These are phyloP conservation scores for Anarhynchus alexandrinus DNA, from an alignment of 2,113 vertebrate genomes.

Conservation along the genomic window DNA sequence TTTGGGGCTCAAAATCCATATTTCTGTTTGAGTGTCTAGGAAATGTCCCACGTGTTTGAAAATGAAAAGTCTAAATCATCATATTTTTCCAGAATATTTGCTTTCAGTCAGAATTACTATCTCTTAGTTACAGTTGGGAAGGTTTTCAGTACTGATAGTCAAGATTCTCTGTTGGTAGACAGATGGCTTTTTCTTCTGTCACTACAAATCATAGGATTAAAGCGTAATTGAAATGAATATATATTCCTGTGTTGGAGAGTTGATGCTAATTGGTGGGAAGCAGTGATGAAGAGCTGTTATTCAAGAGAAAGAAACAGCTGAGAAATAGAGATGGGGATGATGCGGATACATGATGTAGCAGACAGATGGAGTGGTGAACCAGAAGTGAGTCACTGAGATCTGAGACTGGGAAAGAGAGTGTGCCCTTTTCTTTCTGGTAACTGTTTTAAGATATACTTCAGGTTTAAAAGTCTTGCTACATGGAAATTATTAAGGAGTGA, in stretches of 20 bases:
- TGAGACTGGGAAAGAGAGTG: background rate
- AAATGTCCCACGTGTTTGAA: background rate
- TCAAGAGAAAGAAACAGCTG: background rate
- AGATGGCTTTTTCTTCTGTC: background rate
- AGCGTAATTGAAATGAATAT: background rate
- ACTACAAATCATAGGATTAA: background rate
- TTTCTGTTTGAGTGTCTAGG: background rate
- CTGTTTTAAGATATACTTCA: background rate
- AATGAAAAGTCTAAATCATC: background rate
- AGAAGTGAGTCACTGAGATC: background rate
- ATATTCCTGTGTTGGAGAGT: background rate
- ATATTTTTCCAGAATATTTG: background rate
- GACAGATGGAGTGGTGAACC: background rate
- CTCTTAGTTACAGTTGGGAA: background rate
- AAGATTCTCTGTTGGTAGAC: background rate
- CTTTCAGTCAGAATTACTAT: background rate
- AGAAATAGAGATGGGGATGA: background rate
- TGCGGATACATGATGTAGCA: background rate
- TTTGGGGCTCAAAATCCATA: background rate
- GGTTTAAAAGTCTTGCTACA: background rate
- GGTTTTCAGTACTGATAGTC: background rate
- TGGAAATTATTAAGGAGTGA: background rate
- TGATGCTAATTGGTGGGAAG: background rate
- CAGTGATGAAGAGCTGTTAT: background rate
- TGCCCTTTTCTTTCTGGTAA: background rate